Evolutionary conservation across 1,140 invertebrate species (phyloP).

Genomic region (Mylabris phalerata): DNA sequence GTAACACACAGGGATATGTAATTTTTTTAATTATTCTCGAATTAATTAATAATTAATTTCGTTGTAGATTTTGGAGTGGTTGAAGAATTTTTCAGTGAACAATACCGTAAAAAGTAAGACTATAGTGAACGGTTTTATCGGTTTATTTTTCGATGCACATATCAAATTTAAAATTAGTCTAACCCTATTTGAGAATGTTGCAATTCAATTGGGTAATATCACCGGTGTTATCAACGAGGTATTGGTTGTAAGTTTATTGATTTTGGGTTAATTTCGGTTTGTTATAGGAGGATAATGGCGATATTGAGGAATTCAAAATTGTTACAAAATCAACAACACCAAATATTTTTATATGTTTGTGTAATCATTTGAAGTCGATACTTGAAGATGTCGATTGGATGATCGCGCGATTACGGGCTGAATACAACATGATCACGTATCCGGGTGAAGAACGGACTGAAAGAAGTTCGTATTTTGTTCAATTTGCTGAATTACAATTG

Average conservation of each 20-base stretch:
- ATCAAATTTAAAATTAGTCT: constrained; percentile 28
- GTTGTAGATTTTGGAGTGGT: constrained; percentile 42
- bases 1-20: too few species aligned
- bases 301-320: constrained; percentile 36
- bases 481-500: not conserved
- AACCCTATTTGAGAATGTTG: constrained; percentile 41
- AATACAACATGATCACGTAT: constrained; percentile 36
- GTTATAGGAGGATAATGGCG: constrained; percentile 28
- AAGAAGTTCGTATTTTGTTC: constrained; percentile 25
- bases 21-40: not conserved
- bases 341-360: constrained; percentile 40
- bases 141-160: constrained; percentile 28
- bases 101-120: constrained; percentile 29
- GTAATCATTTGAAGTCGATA: constrained; percentile 41
- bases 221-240: constrained; percentile 42
- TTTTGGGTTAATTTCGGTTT: constrained; percentile 2
- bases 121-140: constrained; percentile 24
- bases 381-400: constrained; percentile 44
- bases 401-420: constrained; percentile 43
- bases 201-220: constrained; percentile 38
- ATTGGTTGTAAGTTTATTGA: constrained; percentile 16
- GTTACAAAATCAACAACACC: constrained; percentile 38
- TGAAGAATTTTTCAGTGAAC: constrained; percentile 37
- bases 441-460: constrained; percentile 33
- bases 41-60: not conserved